Evolutionary conservation across 1,140 invertebrate species (phyloP), one percentile per base, ranked within the genome.

Genomic region (Holotrichia oblita): DNA sequence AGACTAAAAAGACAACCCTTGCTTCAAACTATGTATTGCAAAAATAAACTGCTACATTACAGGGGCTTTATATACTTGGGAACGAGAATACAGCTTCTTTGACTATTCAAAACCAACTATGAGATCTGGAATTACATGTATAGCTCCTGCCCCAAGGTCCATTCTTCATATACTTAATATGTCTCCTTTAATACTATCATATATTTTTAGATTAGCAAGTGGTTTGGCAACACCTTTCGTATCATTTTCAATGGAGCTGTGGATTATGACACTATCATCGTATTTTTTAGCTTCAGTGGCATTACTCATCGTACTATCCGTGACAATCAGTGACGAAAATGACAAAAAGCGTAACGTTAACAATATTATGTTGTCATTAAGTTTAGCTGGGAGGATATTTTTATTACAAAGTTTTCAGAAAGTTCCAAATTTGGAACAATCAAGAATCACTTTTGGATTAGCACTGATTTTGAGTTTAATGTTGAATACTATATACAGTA

Each of bases 81-180:
- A 44, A 40, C 78, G 40, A 1, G 44, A 61, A 72, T 79, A 76
- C 81, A 77, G 83, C 41, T 89, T 85, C 78, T 82, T 80, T 80
- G 91, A 91, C 83, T 88, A 90, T 78, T 89, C 90, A 2, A 87
- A 86, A 79, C 85, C 90, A 0, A 84, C 86, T 77, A 86, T 91
- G 42, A 85, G 90, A 80, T 89, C 90, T 64, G 90, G 89, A 48
- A 88, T 91, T 20, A 91, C 90, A 12, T 90, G 89, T 82, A 84
- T 92, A 72, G 89, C 88, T 8, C 91, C 91, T 42, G 88, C 87
- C 77, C 90, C 90, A 9, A 88, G 86, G 89, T 90, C 80, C 80
- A 69, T 41, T 22, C 14, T 22, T 10, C 24, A 69, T 0, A 34
- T 27, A 9, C n/a, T 17, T 0, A 27, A 34, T 6, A 69, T 7